Conservation (phyloP, 1,140 invertebrate species). For the Leptinotarsa lineolata region DNA sequence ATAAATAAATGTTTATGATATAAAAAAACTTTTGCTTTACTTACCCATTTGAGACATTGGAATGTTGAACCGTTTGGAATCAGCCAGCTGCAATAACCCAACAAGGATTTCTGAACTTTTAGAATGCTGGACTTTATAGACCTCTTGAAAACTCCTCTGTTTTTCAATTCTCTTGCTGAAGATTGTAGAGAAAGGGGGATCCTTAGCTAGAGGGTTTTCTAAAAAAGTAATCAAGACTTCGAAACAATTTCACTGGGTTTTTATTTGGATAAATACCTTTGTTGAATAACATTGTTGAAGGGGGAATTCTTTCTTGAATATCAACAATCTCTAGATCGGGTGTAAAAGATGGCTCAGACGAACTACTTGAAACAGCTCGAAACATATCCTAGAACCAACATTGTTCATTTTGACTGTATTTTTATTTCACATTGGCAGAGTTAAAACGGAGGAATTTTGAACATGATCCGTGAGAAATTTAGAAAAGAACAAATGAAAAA, state of each 20-base stretch:
- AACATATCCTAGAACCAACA: constrained; percentile 41
- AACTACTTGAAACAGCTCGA: constrained; percentile 29
- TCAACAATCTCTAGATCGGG: constrained; percentile 39
- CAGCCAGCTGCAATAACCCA: constrained; percentile 56
- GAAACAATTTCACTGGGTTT: not conserved
- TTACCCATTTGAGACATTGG: constrained; percentile 53
- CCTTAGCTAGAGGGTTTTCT: constrained; percentile 39
- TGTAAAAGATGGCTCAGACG: constrained; percentile 28
- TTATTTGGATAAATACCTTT: constrained; percentile 34
- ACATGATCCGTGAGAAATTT: too few species aligned
- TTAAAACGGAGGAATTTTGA: too few species aligned
- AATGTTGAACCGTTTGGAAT: constrained; percentile 59
- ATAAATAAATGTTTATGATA: too few species aligned
- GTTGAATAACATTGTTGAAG: constrained; percentile 23
- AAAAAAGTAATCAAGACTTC: constrained; percentile 19
- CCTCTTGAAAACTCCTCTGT: constrained; percentile 56
- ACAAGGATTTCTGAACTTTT: constrained; percentile 54
- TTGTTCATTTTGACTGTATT: too few species aligned
- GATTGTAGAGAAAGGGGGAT: constrained; percentile 42
- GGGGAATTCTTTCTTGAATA: constrained; percentile 35
- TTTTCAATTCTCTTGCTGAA: constrained; percentile 57
- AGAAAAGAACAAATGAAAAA: not conserved
- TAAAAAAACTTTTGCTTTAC: too few species aligned
- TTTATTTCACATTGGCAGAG: too few species aligned
- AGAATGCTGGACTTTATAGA: constrained; percentile 56